These are phyloP conservation scores for Oreortyx pictus DNA, from an alignment of 2,797 vertebrate species.

Conservation along the genomic window DNA sequence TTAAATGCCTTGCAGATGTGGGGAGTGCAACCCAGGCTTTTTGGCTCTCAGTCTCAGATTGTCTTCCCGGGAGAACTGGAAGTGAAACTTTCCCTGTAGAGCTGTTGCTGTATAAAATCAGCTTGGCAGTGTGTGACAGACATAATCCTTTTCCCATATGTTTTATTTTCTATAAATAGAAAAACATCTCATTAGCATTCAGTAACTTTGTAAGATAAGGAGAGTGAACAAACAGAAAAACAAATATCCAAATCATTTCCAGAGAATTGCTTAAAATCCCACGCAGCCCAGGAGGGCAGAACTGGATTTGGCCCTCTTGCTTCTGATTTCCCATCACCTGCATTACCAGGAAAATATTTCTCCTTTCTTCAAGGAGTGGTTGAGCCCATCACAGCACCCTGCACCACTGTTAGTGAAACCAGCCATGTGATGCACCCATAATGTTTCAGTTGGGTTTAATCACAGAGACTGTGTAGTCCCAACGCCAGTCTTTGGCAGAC, in stretches of 20 bases:
- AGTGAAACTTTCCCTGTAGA: conserved; percentile 52
- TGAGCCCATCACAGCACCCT: neutral
- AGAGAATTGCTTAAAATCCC: conserved; percentile 40
- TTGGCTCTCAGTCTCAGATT: neutral
- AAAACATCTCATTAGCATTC: conserved; percentile 65
- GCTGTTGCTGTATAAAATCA: conserved; percentile 57
- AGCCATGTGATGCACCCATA: rapidly evolving
- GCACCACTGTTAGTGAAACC: rapidly evolving
- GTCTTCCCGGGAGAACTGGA: conserved; percentile 52
- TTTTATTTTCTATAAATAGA: conserved; percentile 71
- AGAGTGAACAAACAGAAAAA: conserved; percentile 58
- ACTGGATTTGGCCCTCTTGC: neutral
- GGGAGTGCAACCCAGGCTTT: conserved; percentile 27
- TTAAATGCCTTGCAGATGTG: conserved; percentile 33
- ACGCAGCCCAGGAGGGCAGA: neutral
- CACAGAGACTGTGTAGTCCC: neutral
- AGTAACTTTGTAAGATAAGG: conserved; percentile 57
- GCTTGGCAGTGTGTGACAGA: conserved; percentile 68
- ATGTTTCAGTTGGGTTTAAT: neutral
- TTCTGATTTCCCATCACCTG: neutral
- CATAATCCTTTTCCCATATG: conserved; percentile 75
- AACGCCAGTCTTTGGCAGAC: neutral
- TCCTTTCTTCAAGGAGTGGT: neutral
- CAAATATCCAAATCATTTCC: conserved; percentile 55
- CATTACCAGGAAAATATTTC: neutral